phyloP scores from a whole-genome alignment of 2,888 invertebrate species.

The Sclerodermus sp. region DNA sequence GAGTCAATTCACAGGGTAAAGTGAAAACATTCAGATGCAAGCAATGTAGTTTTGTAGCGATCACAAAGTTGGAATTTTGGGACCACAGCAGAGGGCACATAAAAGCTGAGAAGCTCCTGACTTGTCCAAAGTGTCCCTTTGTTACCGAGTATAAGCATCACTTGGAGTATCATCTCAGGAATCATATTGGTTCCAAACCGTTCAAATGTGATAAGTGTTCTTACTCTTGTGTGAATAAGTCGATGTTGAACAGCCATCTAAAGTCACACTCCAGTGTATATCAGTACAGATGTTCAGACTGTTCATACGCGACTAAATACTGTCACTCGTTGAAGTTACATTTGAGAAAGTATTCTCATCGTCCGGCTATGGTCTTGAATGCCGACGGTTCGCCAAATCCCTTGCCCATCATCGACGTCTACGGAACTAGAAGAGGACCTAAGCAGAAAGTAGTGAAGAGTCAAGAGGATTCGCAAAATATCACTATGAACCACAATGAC shows the following conservation, averaged over 20 bases:
- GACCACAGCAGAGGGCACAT: constrained; percentile 89
- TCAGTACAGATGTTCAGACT: constrained; percentile 90
- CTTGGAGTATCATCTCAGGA: constrained; percentile 92
- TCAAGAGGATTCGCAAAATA: constrained; percentile 3
- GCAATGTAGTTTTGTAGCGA: constrained; percentile 82
- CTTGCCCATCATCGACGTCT: constrained; percentile 84
- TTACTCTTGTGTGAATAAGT: constrained; percentile 95
- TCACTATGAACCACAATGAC: neutral
- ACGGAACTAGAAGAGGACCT: constrained; percentile 86
- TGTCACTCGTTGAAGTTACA: constrained; percentile 96
- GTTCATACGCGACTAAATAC: constrained; percentile 96
- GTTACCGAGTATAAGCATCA: constrained; percentile 99
- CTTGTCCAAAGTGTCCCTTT: constrained; percentile 92
- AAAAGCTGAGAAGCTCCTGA: constrained; percentile 86
- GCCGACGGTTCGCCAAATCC: constrained; percentile 88
- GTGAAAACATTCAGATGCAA: constrained; percentile 91
- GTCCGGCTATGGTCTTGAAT: constrained; percentile 87
- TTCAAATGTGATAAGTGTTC: constrained; percentile 89
- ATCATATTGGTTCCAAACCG: constrained; percentile 94
- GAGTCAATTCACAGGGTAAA: constrained; percentile 79
- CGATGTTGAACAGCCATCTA: constrained; percentile 97
- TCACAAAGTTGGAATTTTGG: constrained; percentile 93
- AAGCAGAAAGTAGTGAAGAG: constrained; percentile 61
- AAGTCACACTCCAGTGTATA: constrained; percentile 94
- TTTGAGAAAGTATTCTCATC: constrained; percentile 87